Base-by-base conservation (phyloP, 2,797 vertebrate species). In the Centropyge bicolor region DNA sequence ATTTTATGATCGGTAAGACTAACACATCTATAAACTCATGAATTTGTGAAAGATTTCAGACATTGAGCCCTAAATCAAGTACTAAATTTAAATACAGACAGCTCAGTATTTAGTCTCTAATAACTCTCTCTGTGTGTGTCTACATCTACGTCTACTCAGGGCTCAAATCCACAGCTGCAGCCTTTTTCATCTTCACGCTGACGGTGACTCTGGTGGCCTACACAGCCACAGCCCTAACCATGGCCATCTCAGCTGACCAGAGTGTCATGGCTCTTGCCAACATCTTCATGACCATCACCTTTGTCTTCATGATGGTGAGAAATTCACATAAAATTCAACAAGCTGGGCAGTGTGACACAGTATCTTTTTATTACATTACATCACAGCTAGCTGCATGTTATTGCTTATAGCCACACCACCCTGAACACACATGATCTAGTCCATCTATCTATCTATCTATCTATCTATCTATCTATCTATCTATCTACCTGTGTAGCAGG, bases 241-340 rank as follows among this genome's bases (percentile, higher is more conserved):
- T 98, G 82, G 97, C 97, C 72, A 95, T 99, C 75, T 96, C 97
- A n/a, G 94, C 97, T 6, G 96, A 98, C 90, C 96, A 98, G 90
- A 95, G 85, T 0, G 91, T 96, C 14, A 95, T 97, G 1, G 87
- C 96, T 0, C n/a, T 98, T 16, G 97, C 97, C 82, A 97, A 96
- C 85, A 94, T 99, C 62, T 91, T 97, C 76, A 92, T 96, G 92
- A 97, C 96, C 31, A 94, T 98, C 43, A 5, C 74, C 1, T 98
- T 99, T 73, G 93, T 98, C 75, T 97, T 98, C 72, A 99, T 98
- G 98, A 98, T 97, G 95, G 98, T 97, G 90, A 97, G 96, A 67
- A 31, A 31, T 31, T 31, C 27, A 31, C 27, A 31, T 31, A 31
- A 31, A 31, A 31, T 31, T 31, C 27, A 31, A 31, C 27, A 31